A percentile compares a stretch with the other conserved stretches of the same genome.
These are phyloP conservation scores for Protaetia brevitarsis DNA, from an alignment of 1,140 invertebrate genomes.

Conservation along the genomic window DNA sequence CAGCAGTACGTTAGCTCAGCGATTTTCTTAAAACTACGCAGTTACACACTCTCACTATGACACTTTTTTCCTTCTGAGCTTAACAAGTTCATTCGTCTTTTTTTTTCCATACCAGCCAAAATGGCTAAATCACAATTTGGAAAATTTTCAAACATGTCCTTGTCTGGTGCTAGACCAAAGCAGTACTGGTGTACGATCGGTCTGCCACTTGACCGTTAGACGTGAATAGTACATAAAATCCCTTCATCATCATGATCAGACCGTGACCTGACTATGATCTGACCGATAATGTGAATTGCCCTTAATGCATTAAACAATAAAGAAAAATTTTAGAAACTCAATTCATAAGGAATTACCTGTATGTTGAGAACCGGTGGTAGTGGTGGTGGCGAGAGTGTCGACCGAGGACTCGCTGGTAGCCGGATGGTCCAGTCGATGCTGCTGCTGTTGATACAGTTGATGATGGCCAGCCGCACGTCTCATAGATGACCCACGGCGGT, in stretches of 20 bases:
- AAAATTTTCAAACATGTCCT: neutral
- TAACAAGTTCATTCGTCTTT: no score
- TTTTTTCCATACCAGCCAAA: no score
- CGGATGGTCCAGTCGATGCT: slow-evolving; percentile 2
- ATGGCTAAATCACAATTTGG: no score
- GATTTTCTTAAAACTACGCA: no score
- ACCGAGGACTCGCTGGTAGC: slow-evolving; percentile 25
- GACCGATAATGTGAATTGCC: no score
- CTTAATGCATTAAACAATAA: neutral
- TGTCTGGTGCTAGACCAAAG: neutral
- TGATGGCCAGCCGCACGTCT: neutral
- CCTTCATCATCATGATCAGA: neutral
- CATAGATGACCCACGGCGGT: slow-evolving; percentile 12
- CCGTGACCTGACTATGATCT: no score
- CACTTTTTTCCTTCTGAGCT: no score
- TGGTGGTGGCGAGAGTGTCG: slow-evolving; percentile 25
- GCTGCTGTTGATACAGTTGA: neutral
- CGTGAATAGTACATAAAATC: neutral
- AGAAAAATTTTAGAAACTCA: neutral
- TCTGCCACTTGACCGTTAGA: no score
- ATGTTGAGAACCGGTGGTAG: slow-evolving; percentile 24
- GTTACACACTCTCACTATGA: no score
- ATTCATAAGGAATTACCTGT: slow-evolving; percentile 6
- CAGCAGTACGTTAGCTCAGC: no score
- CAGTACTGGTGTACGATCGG: neutral